phyloP scores from a whole-genome alignment of 2,113 vertebrate species.

The Enhydra lutris region DNA sequence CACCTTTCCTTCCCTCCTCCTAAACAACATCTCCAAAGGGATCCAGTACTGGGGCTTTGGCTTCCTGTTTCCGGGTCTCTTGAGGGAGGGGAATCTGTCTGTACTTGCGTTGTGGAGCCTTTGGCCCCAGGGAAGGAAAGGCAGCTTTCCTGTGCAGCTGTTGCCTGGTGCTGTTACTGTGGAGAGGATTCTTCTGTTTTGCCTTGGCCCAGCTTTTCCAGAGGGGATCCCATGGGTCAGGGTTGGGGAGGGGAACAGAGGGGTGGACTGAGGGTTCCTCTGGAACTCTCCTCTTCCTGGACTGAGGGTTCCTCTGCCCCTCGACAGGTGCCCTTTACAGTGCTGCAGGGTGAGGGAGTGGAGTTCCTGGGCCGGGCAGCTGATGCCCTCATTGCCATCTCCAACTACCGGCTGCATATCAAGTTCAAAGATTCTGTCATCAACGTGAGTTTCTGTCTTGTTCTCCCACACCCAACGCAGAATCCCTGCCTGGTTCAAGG shows the following conservation, averaged over 20 bases:
- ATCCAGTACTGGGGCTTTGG: background rate
- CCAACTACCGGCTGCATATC: slow-evolving; percentile 98
- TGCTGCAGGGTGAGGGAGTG: slow-evolving; percentile 97
- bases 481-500: background rate
- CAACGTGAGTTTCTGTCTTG: slow-evolving; percentile 88
- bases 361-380: slow-evolving; percentile 96
- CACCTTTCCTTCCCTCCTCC: background rate
- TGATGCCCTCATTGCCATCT: slow-evolving; percentile 96
- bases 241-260: background rate
- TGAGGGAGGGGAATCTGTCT: background rate
- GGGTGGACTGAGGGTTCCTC: slow-evolving; percentile 33
- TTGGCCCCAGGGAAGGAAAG: slow-evolving; percentile 42
- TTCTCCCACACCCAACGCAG: background rate
- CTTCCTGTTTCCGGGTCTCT: slow-evolving; percentile 1
- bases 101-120: background rate
- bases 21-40: background rate
- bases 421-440: slow-evolving; percentile 98
- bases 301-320: slow-evolving; percentile 50
- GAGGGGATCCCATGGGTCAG: background rate
- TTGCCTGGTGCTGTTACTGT: background rate
- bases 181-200: slow-evolving; percentile 11
- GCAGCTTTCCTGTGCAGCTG: background rate
- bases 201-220: background rate
- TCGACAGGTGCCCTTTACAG: slow-evolving; percentile 93
- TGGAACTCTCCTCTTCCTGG: slow-evolving; percentile 43